A percentile compares a stretch with the other conserved stretches of the same genome.
Conservation (phyloP, 2,888 invertebrate genomes). For the Polia nebulosa region DNA sequence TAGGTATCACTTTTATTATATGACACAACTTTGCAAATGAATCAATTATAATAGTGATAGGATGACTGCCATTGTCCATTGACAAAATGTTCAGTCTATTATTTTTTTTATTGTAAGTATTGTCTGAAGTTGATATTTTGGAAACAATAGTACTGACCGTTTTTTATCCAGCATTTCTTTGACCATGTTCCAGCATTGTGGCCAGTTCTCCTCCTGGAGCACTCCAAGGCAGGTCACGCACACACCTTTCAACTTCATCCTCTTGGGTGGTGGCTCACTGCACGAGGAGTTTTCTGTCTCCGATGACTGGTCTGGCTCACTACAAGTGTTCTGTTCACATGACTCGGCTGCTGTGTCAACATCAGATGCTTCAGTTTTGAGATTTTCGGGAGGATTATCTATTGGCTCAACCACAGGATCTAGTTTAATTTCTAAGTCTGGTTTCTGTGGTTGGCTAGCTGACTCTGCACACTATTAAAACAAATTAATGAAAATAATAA, state of each 20-base stretch:
- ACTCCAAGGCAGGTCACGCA: conserved; percentile 94
- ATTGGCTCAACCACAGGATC: not conserved
- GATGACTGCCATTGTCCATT: too few species aligned
- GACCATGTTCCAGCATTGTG: conserved; percentile 87
- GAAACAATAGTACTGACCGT: conserved; percentile 72
- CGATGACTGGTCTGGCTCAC: not conserved
- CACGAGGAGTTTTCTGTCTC: conserved; percentile 3
- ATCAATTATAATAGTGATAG: too few species aligned
- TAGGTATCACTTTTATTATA: too few species aligned
- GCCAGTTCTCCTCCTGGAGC: conserved; percentile 92
- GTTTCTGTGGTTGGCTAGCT: not conserved
- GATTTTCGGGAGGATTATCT: not conserved
- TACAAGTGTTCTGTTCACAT: not conserved
- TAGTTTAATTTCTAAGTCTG: not conserved
- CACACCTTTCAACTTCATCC: conserved; percentile 87
- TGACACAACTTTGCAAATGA: too few species aligned
- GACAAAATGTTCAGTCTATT: too few species aligned
- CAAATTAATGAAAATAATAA: not conserved
- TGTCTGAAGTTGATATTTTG: not conserved
- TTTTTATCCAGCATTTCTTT: conserved; percentile 89
- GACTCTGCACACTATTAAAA: conserved; percentile 15
- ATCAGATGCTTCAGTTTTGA: not conserved
- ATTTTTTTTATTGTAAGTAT: too few species aligned
- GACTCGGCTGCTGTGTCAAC: not conserved
- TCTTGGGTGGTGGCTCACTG: conserved; percentile 72